These are phyloP conservation scores for Decapterus maruadsi DNA, from an alignment of 2,797 vertebrate species.

Conservation along the genomic window DNA sequence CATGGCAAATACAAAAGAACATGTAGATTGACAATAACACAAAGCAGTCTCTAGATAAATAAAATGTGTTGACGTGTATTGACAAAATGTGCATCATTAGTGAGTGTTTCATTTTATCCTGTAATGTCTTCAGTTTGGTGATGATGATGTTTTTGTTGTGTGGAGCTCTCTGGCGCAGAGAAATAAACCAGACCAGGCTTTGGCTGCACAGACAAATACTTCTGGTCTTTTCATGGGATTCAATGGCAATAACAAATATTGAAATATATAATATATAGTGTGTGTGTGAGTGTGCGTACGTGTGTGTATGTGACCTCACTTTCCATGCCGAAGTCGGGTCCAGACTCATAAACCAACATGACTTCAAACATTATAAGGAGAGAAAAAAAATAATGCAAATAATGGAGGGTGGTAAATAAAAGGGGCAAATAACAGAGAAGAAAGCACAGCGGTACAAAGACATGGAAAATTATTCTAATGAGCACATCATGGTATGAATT, in stretches of 20 bases:
- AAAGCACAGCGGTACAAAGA: slow-evolving; percentile 66
- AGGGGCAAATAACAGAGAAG: slow-evolving; percentile 14
- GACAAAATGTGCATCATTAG: too few relatives aligned
- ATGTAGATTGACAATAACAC: too few relatives aligned
- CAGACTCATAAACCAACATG: slow-evolving; percentile 58
- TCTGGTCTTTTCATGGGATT: slow-evolving; percentile 42
- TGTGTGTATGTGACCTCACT: slow-evolving; percentile 16
- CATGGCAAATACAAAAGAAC: too few relatives aligned
- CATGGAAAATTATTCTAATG: slow-evolving; percentile 31
- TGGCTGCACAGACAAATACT: neutral
- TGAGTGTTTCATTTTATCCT: too few relatives aligned
- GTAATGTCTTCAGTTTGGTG: too few relatives aligned
- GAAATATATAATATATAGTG: slow-evolving; percentile 14
- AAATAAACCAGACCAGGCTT: neutral
- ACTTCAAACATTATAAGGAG: slow-evolving; percentile 51
- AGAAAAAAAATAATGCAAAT: neutral
- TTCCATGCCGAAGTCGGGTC: slow-evolving; percentile 61
- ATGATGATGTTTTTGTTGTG: neutral
- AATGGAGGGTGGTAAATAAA: slow-evolving; percentile 11
- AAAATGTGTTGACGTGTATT: too few relatives aligned
- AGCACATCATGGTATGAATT: slow-evolving; percentile 65
- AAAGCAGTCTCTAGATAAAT: too few relatives aligned
- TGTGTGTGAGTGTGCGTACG: slow-evolving; percentile 6
- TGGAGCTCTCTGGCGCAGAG: neutral
- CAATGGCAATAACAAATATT: slow-evolving; percentile 32